Evolutionary conservation across 2,888 invertebrate species (phyloP), one percentile per base, ranked within the genome.

Genomic region (Archips crataeganus): DNA sequence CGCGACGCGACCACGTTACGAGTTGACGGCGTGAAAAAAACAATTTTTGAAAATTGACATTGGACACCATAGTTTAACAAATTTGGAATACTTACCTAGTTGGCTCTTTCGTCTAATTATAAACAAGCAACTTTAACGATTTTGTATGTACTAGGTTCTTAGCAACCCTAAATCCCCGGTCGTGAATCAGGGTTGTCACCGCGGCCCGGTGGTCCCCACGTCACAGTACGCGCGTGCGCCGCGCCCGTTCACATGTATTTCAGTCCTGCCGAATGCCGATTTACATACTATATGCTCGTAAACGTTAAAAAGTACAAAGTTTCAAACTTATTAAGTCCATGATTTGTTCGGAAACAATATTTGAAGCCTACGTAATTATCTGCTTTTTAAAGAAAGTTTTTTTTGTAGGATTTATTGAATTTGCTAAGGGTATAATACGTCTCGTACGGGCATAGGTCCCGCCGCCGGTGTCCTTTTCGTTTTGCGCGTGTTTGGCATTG

Each of bases 141-240:
- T 23, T 13, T 10, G 32, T n/a, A 42, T 63, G 75, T 6, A 54
- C 77, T 57, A 83, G 15, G 75, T 6, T 23, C 15, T 77, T 57
- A 83, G 23, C 87, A 93, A 79, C 93, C 94, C 90, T 93, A 86
- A 11, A 51, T 72, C 67, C 75, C 71, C 79, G 87, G 85, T 84
- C 86, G 88, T 94, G 93, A 91, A 93, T 94, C 93, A 93, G 92
- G 92, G 93, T 86, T 94, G 94, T 85, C 92, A 90, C 90, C 81
- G 87, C 82, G 80, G 87, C 91, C 82, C 85, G 94, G 94, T 94
- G 94, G 94, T 94, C 94, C 86, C 83, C 89, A 84, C 90, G 88
- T 94, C 94, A 92, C 84, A 78, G 80, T 74, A 81, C 85, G 91
- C 91, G 93, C 91, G 93, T 91, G 93, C 89, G 87, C 85, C 81